Evolutionary conservation across 2,113 vertebrate genomes (phyloP).

Genomic region (Struthidea cinerea): DNA sequence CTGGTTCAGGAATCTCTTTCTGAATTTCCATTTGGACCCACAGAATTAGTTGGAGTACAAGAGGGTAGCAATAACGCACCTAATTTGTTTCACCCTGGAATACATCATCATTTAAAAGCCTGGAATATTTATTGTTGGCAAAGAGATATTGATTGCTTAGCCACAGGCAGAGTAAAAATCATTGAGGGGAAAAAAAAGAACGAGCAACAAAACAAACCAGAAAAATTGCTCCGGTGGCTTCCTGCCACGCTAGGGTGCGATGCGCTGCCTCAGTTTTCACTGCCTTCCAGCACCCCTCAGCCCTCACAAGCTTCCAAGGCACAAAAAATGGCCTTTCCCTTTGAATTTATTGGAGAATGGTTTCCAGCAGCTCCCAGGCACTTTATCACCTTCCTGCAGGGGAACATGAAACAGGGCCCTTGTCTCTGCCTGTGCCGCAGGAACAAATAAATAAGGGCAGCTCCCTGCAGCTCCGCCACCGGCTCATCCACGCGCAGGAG

Average conservation of each 20-base stretch:
- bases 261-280: rapidly evolving
- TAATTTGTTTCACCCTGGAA: conserved; percentile 23
- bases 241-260: rapidly evolving
- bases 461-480: background rate
- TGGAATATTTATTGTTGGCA: background rate
- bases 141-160: conserved; percentile 15
- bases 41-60: background rate
- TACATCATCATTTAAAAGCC: background rate
- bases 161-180: conserved; percentile 35
- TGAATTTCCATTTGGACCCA: background rate
- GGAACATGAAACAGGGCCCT: conserved; percentile 1
- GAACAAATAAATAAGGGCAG: conserved; percentile 42
- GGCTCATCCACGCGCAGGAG: background rate
- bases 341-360: background rate
- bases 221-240: background rate
- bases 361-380: background rate
- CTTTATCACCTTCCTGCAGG: conserved; percentile 50
- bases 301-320: background rate
- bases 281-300: background rate
- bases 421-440: background rate
- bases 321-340: background rate
- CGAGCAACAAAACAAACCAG: background rate
- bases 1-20: background rate
- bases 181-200: background rate
- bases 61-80: background rate